phyloP scores from a whole-genome alignment of 2,113 vertebrate genomes.

The Cyanocitta stelleri region DNA sequence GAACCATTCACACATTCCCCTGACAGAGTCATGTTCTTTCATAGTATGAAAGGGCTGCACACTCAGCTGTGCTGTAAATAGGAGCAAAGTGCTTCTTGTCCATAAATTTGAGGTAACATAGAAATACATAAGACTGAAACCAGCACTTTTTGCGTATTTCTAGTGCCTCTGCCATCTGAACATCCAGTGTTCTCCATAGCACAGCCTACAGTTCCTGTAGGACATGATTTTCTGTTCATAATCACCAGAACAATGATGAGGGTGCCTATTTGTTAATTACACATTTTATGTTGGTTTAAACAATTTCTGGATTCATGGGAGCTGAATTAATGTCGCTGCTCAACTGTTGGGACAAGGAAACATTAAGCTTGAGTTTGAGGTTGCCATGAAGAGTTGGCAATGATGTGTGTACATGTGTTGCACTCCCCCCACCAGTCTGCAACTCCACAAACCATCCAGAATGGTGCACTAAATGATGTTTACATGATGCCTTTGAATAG shows the following conservation, averaged over 20 bases:
- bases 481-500: conserved; percentile 2
- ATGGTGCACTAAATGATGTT: background rate
- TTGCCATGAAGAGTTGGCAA: background rate
- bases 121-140: background rate
- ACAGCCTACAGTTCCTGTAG: background rate
- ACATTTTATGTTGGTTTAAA: background rate
- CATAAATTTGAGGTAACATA: background rate
- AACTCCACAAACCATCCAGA: background rate
- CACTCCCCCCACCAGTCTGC: background rate
- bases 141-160: background rate
- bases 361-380: conserved; percentile 17
- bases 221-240: background rate
- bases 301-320: background rate
- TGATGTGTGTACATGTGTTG: background rate
- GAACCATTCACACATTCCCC: background rate
- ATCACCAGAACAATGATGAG: background rate
- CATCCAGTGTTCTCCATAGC: background rate
- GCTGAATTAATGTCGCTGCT: background rate
- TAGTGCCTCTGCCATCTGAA: background rate
- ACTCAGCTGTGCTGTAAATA: background rate
- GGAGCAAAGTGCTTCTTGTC: background rate
- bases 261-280: background rate
- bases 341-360: background rate
- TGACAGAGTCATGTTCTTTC: background rate
- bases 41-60: background rate